Percentiles rank a stretch among this genome's conserved stretches.
Conservation (phyloP, 2,113 vertebrate genomes). For the Hippocampus zosterae region DNA sequence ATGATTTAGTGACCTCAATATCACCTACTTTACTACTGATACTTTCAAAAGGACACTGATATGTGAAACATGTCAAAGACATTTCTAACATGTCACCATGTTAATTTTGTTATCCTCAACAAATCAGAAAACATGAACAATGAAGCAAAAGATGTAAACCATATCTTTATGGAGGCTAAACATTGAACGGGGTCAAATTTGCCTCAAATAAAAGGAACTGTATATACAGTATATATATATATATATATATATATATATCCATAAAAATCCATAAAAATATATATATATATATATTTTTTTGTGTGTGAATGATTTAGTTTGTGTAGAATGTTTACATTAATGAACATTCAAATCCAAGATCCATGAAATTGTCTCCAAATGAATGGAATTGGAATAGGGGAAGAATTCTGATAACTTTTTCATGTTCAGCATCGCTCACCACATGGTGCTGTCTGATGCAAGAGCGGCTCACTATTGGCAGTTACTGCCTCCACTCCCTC, state of each 20-base stretch:
- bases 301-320: neutral
- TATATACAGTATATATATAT: too few species aligned
- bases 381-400: neutral
- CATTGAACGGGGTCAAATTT: neutral
- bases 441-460: slow-evolving; percentile 72
- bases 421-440: slow-evolving; percentile 12
- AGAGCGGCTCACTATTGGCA: slow-evolving; percentile 62
- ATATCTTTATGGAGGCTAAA: neutral
- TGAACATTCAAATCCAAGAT: neutral
- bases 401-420: neutral
- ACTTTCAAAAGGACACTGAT: neutral
- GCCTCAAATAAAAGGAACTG: neutral
- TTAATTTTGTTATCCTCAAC: too few species aligned
- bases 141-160: neutral
- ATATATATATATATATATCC: too few species aligned
- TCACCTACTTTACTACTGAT: neutral
- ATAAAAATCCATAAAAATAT: too few species aligned
- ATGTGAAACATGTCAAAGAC: neutral
- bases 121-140: too few species aligned
- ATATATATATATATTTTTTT: too few species aligned
- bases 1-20: neutral
- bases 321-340: neutral
- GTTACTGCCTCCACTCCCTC: slow-evolving; percentile 42
- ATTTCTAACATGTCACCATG: neutral
- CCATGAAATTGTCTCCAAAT: neutral